phyloP scores from a whole-genome alignment of 2,113 vertebrate species.

The Dasyornis broadbenti region DNA sequence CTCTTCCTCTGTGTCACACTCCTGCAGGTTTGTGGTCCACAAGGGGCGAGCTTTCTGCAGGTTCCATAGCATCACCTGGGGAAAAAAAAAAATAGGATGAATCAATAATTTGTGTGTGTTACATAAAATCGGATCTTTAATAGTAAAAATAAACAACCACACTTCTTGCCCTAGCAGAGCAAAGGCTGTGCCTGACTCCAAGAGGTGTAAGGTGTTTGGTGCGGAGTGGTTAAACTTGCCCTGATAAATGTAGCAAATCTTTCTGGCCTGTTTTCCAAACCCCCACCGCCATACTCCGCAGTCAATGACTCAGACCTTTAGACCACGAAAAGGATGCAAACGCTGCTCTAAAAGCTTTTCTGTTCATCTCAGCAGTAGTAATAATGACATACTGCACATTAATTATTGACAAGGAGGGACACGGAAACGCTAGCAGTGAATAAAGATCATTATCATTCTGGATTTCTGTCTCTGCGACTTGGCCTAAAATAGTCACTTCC shows the following conservation, averaged over 20 bases:
- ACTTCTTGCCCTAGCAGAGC: not conserved
- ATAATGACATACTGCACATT: not conserved
- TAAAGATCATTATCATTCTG: not conserved
- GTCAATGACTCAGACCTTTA: not conserved
- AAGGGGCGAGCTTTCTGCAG: conserved; percentile 89
- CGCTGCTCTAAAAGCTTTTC: not conserved
- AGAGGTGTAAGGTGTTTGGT: not conserved
- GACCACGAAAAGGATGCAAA: not conserved
- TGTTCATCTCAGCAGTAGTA: not conserved
- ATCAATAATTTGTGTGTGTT: not conserved
- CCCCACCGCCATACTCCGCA: not conserved
- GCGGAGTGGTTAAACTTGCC: not conserved
- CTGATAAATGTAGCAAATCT: not conserved
- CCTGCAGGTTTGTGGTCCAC: conserved; percentile 87
- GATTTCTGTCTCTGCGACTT: not conserved
- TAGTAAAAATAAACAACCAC: not conserved
- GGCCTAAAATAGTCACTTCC: not conserved
- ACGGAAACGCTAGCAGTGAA: accelerated
- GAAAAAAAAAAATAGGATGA: not conserved
- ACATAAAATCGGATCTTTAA: not conserved
- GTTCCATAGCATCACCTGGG: conserved; percentile 90
- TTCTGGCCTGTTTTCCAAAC: not conserved
- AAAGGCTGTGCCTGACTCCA: not conserved
- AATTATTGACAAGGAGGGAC: not conserved
- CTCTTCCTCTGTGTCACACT: conserved; percentile 72